phyloP scores from a whole-genome alignment of 2,113 vertebrate species.

The Corythornis madagascariensis region DNA sequence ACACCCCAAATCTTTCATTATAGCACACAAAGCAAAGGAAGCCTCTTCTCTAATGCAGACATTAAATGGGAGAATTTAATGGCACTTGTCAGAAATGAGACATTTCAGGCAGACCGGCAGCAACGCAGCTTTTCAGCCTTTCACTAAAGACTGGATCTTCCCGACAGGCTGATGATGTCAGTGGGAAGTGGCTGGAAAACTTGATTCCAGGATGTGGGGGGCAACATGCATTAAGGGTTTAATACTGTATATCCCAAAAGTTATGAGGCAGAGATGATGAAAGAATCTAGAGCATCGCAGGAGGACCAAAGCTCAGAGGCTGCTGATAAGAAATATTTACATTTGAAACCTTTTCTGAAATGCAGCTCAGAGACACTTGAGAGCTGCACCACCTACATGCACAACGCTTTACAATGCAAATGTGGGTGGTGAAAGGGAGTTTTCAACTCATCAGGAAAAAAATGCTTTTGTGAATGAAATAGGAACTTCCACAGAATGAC shows the following conservation, averaged over 20 bases:
- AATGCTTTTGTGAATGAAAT: not conserved
- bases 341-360: not conserved
- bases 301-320: not conserved
- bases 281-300: not conserved
- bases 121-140: not conserved
- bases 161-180: not conserved
- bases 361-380: not conserved
- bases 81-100: not conserved
- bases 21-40: not conserved
- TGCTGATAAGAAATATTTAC: not conserved
- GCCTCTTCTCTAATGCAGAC: not conserved
- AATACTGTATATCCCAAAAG: not conserved
- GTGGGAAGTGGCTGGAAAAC: not conserved
- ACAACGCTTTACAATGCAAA: accelerated
- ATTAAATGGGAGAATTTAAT: not conserved
- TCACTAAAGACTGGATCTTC: not conserved
- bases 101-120: not conserved
- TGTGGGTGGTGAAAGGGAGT: not conserved
- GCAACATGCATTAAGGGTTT: not conserved
- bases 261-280: not conserved
- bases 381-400: not conserved
- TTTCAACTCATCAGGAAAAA: not conserved
- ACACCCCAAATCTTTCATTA: not conserved
- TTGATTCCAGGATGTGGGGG: not conserved
- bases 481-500: not conserved